Base-by-base conservation (phyloP, 2,888 invertebrate genomes). In the Conchocele bisecta region DNA sequence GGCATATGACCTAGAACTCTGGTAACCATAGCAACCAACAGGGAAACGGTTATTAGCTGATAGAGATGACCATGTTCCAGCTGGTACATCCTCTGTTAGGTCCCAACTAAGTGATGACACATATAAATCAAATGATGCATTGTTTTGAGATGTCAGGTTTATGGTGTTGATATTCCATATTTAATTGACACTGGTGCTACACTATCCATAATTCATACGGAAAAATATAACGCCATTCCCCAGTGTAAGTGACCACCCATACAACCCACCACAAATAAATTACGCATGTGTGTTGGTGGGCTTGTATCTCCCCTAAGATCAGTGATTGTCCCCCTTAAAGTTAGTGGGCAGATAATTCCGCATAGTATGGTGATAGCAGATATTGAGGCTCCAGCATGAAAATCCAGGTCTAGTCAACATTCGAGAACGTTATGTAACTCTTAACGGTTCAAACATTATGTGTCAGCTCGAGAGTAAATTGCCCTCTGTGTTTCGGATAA, bases 181-280 rank as follows among this genome's bases (percentile, higher is more conserved):
- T 42, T 42, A 42, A 22, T 42, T 9, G 42, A 42, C n/a, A 42
- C 42, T 9, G 42, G 42, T 42, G 42, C 42, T 42, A 42, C 42
- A 6, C 9, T 42, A 6, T 42, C 42, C 6, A 42, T 42, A 42
- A n/a, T 42, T 9, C 42, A 42, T 22, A n/a, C 42, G 6, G 42
- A 42, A 6, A 42, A 42, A 22, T 42, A 42, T 42, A 20, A 42
- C n/a, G 42, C 9, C 9, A 42, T 42, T 9, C 42, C 42, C 7
- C 17, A 42, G 6, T 20, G n/a, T n/a, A 6, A 42, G 6, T 20
- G 42, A 42, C 42, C 42, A n/a, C 42, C 42, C 22, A 9, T 42
- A 9, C 17, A 42, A 22, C 42, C 42, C 7, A 20, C 7, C n/a
- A 6, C 6, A 42, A 42, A 20, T 9, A 42, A 42, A 15, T 6